phyloP scores from a whole-genome alignment of 2,113 vertebrate species.

The Sturnira hondurensis region DNA sequence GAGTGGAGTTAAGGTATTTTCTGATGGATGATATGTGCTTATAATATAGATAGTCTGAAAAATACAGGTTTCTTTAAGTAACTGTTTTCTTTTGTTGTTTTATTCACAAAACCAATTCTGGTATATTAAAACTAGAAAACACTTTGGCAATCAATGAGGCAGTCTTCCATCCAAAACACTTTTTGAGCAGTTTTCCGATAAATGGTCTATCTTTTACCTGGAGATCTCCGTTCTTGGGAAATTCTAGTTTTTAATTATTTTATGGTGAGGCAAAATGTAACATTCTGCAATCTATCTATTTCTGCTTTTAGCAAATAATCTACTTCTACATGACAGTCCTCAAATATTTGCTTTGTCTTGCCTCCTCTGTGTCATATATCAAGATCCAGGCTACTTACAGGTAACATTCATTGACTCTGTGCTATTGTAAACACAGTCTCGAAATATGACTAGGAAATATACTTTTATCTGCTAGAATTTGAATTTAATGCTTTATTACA shows the following conservation, averaged over 20 bases:
- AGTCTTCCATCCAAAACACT: neutral
- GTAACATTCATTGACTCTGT: neutral
- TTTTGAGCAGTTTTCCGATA: neutral
- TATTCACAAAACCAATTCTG: neutral
- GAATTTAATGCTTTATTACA: neutral
- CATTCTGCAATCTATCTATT: neutral
- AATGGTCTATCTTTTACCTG: neutral
- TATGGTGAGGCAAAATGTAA: neutral
- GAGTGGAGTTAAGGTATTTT: neutral
- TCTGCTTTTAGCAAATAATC: neutral
- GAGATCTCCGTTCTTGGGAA: neutral
- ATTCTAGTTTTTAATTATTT: neutral
- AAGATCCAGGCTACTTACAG: neutral
- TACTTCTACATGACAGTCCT: neutral
- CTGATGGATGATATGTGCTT: neutral
- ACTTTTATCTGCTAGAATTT: neutral
- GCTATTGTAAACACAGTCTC: neutral
- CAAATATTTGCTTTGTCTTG: neutral
- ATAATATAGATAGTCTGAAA: neutral
- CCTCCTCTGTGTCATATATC: neutral
- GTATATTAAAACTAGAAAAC: neutral
- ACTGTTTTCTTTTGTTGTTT: constrained; percentile 4
- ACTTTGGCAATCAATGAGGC: neutral
- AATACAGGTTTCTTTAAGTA: neutral
- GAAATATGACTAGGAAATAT: neutral